These are phyloP conservation scores for Prionace glauca DNA, from an alignment of 2,797 vertebrate genomes.

Conservation along the genomic window DNA sequence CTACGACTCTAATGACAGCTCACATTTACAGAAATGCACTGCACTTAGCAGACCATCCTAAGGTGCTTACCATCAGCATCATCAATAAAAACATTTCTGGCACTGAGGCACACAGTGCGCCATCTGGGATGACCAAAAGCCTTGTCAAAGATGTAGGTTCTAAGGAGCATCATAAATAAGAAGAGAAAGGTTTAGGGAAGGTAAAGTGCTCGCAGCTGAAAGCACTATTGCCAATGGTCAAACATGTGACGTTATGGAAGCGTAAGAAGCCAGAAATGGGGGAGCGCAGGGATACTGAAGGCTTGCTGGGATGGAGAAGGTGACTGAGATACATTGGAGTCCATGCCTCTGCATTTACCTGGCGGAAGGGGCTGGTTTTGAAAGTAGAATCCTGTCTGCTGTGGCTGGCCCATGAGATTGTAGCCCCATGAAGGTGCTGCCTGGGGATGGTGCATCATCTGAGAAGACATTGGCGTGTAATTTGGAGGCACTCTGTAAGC, in stretches of 20 bases:
- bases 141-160: neutral
- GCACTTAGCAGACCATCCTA: neutral
- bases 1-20: neutral
- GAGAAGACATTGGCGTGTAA: conserved; percentile 54
- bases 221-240: neutral
- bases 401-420: conserved; percentile 53
- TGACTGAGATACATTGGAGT: neutral
- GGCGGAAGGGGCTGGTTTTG: conserved; percentile 54
- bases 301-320: neutral
- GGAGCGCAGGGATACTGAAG: neutral
- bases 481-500: conserved; percentile 55
- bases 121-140: neutral
- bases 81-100: neutral
- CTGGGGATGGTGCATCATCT: conserved; percentile 53
- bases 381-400: conserved; percentile 51
- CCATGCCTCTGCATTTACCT: conserved; percentile 45
- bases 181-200: neutral
- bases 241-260: neutral
- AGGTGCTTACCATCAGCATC: neutral
- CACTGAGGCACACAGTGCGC: neutral
- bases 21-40: too few species aligned
- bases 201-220: neutral
- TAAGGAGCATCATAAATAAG: neutral
- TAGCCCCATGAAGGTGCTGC: conserved; percentile 54
- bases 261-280: neutral